Percentiles rank a stretch among this genome's conserved stretches.
These are phyloP conservation scores for Antheraea yamamai DNA, from an alignment of 2,888 invertebrate species.

Conservation along the genomic window DNA sequence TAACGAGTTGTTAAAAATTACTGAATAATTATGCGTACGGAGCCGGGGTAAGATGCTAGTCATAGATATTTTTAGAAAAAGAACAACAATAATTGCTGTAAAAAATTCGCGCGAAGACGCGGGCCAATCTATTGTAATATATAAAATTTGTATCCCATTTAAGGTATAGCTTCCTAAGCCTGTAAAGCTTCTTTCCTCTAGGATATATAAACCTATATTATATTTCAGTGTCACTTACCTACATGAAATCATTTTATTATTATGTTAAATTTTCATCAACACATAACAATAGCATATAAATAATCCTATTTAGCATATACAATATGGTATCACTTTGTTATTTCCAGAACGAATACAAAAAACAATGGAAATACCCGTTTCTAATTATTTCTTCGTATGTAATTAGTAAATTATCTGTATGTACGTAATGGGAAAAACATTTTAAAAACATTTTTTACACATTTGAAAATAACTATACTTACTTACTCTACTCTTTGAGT, in stretches of 20 bases:
- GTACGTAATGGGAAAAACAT: neutral
- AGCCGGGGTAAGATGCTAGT: too few species aligned
- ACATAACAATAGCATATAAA: neutral
- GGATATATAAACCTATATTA: neutral
- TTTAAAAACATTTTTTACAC: neutral
- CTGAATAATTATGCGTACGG: too few species aligned
- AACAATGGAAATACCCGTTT: slow-evolving; percentile 7
- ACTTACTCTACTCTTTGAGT: too few species aligned
- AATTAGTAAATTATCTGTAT: neutral
- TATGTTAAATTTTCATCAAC: neutral
- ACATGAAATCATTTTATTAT: neutral
- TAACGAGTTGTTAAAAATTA: too few species aligned
- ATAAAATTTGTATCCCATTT: neutral
- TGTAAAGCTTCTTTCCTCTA: neutral
- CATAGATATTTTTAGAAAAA: too few species aligned
- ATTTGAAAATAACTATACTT: neutral
- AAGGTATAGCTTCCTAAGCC: neutral
- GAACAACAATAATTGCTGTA: too few species aligned
- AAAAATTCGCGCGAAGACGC: too few species aligned
- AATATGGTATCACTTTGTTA: slow-evolving; percentile 2
- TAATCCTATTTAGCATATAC: neutral
- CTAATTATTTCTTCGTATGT: slow-evolving; percentile 28
- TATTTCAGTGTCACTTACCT: neutral
- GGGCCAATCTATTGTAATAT: neutral
- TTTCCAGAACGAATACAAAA: neutral